Evolutionary conservation across 2,888 invertebrate species (phyloP), one percentile per base, ranked within the genome.

Genomic region (Mermis nigrescens): DNA sequence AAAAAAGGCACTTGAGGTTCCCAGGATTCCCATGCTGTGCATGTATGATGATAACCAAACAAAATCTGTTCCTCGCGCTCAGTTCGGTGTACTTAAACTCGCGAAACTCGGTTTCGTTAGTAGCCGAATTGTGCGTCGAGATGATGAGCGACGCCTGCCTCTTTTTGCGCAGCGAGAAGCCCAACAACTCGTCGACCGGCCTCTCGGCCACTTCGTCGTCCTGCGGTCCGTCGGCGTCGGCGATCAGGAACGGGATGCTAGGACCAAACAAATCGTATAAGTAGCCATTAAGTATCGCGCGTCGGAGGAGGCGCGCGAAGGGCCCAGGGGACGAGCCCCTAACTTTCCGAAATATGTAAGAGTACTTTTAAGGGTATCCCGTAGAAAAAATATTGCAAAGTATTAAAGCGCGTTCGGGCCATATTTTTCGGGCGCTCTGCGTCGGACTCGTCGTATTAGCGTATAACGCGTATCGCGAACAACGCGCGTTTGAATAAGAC

Each of bases 51-150:
- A n/a, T n/a, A n/a, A 31, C 2, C 55, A 55, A 26, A 27, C 29
- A 24, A 26, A 29, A 27, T 2, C n/a, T n/a, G n/a, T n/a, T n/a
- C n/a, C n/a, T n/a, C n/a, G n/a, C n/a, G 2, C 59, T 31, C 2
- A 66, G 62, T 32, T 62, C 62, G 46, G 61, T 60, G 59, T 64
- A 67, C 3, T 59, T 61, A 58, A 67, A 67, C 46, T 67, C 66
- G 1, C 66, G 55, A 26, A 66, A 61, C 1, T 63, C 61, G 1
- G 66, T 65, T 2, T 64, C 63, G 55, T 67, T 67, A 19, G 64
- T 63, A 15, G 56, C 60, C 12, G 63, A 62, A 57, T 67, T 65
- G 46, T 62, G 60, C 0, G 66, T 64, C n/a, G 67, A 63, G 26
- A 67, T 63, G 27, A 67, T 63, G 51, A 59, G 57, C 24, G 38